Evolutionary conservation across 2,797 vertebrate genomes (phyloP).

Genomic region (Momotus momota): DNA sequence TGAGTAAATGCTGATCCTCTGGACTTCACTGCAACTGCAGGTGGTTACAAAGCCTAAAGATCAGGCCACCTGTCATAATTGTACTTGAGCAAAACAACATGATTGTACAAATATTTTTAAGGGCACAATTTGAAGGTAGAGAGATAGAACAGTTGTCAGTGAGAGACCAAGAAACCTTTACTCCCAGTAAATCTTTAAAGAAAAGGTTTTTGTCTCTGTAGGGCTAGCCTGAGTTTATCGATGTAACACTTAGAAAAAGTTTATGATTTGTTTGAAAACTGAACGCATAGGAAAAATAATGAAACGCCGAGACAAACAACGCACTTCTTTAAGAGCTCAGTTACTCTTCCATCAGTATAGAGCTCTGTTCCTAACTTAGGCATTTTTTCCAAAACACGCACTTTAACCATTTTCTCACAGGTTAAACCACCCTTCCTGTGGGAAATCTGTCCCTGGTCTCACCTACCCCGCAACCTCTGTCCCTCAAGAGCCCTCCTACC

Average conservation of each 20-base stretch:
- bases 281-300: neutral
- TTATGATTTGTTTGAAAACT: neutral
- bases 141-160: neutral
- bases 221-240: neutral
- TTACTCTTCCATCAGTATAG: neutral
- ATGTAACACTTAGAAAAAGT: neutral
- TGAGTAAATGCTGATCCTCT: neutral
- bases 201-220: neutral
- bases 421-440: neutral
- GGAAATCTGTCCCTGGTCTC: neutral
- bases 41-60: neutral
- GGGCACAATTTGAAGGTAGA: neutral
- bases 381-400: neutral
- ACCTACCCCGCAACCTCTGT: neutral
- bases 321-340: neutral
- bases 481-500: neutral
- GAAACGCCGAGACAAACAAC: neutral
- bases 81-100: neutral
- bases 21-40: neutral
- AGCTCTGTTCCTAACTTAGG: neutral
- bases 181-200: neutral
- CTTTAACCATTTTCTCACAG: neutral
- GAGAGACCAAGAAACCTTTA: neutral
- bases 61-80: neutral
- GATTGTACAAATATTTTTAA: neutral